Percentiles rank a stretch among this genome's conserved stretches.
Evolutionary conservation across 2,888 invertebrate species (phyloP).

Genomic region (Tiliacea aurago): DNA sequence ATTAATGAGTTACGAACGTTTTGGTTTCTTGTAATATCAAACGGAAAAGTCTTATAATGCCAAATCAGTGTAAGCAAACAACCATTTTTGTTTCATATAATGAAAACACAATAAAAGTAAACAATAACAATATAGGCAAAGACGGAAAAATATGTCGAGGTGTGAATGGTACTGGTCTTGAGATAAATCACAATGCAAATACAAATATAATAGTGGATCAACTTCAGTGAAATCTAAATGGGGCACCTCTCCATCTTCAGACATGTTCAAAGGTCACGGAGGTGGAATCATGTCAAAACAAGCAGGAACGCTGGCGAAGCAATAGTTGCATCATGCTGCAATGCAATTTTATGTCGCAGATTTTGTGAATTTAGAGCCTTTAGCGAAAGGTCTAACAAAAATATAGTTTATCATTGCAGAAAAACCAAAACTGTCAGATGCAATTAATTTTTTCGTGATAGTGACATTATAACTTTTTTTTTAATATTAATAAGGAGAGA

Average conservation of each 20-base stretch:
- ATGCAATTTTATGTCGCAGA: slow-evolving; percentile 54
- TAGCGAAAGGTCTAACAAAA: slow-evolving; percentile 22
- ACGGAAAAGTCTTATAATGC: no score
- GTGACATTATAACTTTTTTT: background rate
- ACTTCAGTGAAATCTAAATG: slow-evolving; percentile 32
- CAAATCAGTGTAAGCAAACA: background rate
- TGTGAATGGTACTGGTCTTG: background rate
- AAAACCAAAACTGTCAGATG: no score
- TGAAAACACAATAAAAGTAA: background rate
- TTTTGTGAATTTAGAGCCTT: slow-evolving; percentile 20
- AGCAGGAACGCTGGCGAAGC: slow-evolving; percentile 52
- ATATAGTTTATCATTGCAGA: background rate
- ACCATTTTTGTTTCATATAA: background rate
- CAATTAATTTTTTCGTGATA: background rate
- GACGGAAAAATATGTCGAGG: background rate
- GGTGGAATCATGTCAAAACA: slow-evolving; percentile 61
- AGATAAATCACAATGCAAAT: background rate
- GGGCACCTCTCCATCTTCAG: slow-evolving; percentile 24
- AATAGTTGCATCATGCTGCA: slow-evolving; percentile 61
- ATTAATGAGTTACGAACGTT: slow-evolving; percentile 1
- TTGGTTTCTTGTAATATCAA: background rate
- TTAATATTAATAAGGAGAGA: no score
- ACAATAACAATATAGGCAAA: background rate
- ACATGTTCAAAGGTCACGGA: slow-evolving; percentile 50
- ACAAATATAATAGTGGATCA: background rate